A percentile compares a stretch with the other conserved stretches of the same genome.
Evolutionary conservation across 2,113 vertebrate species (phyloP).

Genomic region (Garra rufa): DNA sequence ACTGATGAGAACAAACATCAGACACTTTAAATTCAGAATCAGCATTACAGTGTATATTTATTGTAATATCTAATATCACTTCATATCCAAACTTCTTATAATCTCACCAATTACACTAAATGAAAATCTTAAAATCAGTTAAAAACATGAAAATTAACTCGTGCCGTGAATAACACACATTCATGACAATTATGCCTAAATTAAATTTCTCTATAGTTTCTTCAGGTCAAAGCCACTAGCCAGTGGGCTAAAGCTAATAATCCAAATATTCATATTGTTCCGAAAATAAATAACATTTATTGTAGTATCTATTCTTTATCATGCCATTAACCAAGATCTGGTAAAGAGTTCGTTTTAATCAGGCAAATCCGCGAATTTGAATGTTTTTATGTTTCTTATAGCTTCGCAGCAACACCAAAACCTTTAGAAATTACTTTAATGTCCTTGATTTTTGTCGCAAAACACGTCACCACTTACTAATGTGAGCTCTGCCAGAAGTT

Average conservation of each 20-base stretch:
- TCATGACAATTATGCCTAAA: background rate
- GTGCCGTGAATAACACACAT: background rate
- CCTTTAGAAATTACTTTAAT: background rate
- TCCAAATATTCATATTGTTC: background rate
- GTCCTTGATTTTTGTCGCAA: background rate
- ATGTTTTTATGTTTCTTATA: background rate
- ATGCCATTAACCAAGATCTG: background rate
- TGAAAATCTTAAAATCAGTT: background rate
- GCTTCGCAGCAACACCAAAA: background rate
- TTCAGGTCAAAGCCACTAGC: background rate
- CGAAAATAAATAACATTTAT: background rate
- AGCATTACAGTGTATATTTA: background rate
- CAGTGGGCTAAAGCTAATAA: slow-evolving; percentile 10
- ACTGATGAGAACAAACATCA: slow-evolving; percentile 68
- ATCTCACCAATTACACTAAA: background rate
- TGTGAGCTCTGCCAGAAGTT: slow-evolving; percentile 85
- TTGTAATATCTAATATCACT: background rate
- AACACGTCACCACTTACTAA: slow-evolving; percentile 72
- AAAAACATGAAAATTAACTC: background rate
- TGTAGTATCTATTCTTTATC: background rate
- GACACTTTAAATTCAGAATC: background rate
- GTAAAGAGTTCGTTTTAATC: background rate
- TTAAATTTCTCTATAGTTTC: background rate
- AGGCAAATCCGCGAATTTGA: background rate
- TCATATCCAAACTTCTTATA: background rate